Conservation (phyloP, 2,113 vertebrate species). For the Salvelinus alpinus region DNA sequence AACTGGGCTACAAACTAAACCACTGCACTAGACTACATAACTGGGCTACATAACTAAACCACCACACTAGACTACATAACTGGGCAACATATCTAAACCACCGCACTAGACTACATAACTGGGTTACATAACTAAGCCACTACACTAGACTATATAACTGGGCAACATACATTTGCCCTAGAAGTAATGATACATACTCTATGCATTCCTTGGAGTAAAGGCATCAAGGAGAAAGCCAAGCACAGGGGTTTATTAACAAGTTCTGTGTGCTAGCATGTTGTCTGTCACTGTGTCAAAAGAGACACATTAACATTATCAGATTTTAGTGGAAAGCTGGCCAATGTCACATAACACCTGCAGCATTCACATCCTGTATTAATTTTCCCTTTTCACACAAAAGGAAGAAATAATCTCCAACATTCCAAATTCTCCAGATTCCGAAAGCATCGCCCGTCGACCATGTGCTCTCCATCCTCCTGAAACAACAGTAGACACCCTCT, state of each 20-base stretch:
- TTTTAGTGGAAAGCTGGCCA: background rate
- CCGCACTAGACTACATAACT: too few species aligned
- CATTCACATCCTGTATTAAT: background rate
- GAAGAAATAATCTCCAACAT: constrained; percentile 24
- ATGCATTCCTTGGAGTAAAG: constrained; percentile 15
- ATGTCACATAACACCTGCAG: background rate
- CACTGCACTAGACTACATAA: too few species aligned
- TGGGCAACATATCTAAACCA: too few species aligned
- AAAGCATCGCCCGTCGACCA: background rate
- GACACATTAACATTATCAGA: background rate
- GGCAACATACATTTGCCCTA: constrained; percentile 14
- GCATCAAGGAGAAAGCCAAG: constrained; percentile 21
- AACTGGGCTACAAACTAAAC: too few species aligned
- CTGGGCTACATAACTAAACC: too few species aligned
- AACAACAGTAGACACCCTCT: constrained; percentile 3
- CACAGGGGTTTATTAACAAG: background rate
- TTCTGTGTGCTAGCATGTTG: background rate
- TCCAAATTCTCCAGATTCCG: constrained; percentile 37
- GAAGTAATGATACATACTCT: constrained; percentile 29
- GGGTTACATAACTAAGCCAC: too few species aligned
- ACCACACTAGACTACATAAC: too few species aligned
- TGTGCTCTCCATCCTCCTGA: constrained; percentile 1
- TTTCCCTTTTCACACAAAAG: background rate
- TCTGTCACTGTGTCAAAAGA: background rate
- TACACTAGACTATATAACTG: too few species aligned